A percentile compares a stretch with the other conserved stretches of the same genome.
Evolutionary conservation across 2,113 vertebrate genomes (phyloP).

Genomic region (Oryzias woworae): DNA sequence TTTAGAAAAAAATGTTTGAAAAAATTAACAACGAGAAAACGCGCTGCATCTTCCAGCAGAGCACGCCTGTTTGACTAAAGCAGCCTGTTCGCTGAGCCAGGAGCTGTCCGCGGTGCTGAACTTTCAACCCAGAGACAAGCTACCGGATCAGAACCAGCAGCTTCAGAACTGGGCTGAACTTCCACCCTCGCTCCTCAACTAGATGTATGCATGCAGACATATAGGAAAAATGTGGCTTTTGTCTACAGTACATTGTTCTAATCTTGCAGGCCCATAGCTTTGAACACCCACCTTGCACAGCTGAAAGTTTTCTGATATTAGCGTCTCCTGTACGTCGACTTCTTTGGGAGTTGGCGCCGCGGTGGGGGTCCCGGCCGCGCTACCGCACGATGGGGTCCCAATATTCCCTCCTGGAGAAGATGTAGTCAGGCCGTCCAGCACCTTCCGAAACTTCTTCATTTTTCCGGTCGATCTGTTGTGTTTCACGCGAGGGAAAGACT

Average conservation of each 20-base stretch:
- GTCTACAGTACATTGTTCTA: too few species aligned
- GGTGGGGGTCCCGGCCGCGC: constrained; percentile 81
- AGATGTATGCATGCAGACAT: background rate
- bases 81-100: background rate
- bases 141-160: background rate
- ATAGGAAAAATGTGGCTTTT: too few species aligned
- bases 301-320: constrained; percentile 95
- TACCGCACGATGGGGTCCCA: constrained; percentile 79
- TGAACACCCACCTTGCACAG: constrained; percentile 89
- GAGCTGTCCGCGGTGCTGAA: constrained; percentile 47
- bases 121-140: constrained; percentile 19
- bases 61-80: too few species aligned
- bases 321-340: constrained; percentile 88
- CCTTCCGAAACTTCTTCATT: constrained; percentile 99
- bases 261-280: background rate
- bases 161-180: too few species aligned
- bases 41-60: too few species aligned
- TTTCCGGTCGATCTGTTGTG: constrained; percentile 22
- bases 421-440: constrained; percentile 95
- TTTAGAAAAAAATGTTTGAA: too few species aligned
- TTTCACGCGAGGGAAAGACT: background rate
- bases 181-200: background rate
- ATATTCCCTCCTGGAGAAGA: constrained; percentile 86
- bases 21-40: too few species aligned
- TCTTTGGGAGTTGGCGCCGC: constrained; percentile 83